Evolutionary conservation across 2,113 vertebrate species (phyloP).

Genomic region (Okapia johnstoni): DNA sequence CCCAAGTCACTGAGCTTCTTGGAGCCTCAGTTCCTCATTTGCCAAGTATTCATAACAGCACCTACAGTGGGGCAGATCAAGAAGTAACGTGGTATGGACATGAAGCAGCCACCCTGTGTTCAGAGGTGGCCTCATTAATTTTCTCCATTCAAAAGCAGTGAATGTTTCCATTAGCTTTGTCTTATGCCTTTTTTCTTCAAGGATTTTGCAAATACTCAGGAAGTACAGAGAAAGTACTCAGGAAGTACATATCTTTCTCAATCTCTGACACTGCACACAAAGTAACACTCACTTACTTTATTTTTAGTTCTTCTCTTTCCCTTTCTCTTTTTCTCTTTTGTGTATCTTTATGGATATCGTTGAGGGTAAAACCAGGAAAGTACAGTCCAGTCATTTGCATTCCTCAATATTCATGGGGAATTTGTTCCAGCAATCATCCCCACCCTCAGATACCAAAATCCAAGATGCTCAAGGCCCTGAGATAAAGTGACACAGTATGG

Average conservation of each 20-base stretch:
- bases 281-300: neutral
- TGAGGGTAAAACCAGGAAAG: neutral
- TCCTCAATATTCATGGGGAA: neutral
- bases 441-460: neutral
- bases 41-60: neutral
- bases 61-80: neutral
- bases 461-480: neutral
- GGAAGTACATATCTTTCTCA: slow-evolving; percentile 19
- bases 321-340: neutral
- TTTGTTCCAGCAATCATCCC: neutral
- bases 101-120: neutral
- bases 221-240: neutral
- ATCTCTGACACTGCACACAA: neutral
- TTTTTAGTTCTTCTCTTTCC: neutral
- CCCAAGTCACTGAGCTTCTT: neutral
- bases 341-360: neutral
- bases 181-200: neutral
- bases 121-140: neutral
- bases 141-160: neutral
- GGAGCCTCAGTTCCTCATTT: neutral
- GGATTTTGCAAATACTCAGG: neutral
- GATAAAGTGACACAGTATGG: neutral
- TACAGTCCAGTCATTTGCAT: neutral
- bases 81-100: neutral
- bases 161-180: neutral